phyloP scores from a whole-genome alignment of 35 echinoderm and acorn worm genomes.

The Hemicentrotus pulcherrimus region DNA sequence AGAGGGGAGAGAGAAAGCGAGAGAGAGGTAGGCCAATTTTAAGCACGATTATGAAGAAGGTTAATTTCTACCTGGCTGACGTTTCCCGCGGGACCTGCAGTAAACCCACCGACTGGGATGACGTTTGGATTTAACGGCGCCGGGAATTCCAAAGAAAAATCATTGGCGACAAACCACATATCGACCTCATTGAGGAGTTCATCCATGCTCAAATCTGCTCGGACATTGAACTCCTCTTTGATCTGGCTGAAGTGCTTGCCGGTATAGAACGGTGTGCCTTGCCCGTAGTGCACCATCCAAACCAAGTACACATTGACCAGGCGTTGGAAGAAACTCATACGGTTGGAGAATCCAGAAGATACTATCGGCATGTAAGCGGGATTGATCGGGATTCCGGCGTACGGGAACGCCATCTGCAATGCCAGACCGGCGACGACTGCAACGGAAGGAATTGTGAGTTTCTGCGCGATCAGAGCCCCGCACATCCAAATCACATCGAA shows the following conservation, averaged over 20 bases:
- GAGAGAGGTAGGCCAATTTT: too few relatives aligned
- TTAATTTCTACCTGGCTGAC: background rate
- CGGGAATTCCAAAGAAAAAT: conserved; percentile 46
- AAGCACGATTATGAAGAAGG: background rate
- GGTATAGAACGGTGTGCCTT: background rate
- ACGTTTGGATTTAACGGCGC: conserved; percentile 51
- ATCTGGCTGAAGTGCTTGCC: background rate
- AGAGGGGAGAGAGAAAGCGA: background rate
- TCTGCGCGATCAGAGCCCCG: conserved; percentile 6
- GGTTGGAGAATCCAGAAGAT: background rate
- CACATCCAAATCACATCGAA: conserved; percentile 31
- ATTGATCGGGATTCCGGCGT: background rate
- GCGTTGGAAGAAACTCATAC: background rate
- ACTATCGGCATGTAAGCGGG: conserved; percentile 16
- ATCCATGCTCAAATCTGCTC: conserved; percentile 16
- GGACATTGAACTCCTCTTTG: background rate
- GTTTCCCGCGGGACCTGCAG: background rate
- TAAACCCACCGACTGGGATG: conserved; percentile 52
- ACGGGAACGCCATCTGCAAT: background rate
- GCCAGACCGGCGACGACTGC: background rate
- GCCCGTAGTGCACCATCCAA: background rate
- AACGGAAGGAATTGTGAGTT: background rate
- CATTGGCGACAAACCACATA: conserved; percentile 38
- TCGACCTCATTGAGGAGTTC: background rate
- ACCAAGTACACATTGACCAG: background rate